Conservation (phyloP, 2,113 vertebrate species). For the Rousettus leschenaultii region DNA sequence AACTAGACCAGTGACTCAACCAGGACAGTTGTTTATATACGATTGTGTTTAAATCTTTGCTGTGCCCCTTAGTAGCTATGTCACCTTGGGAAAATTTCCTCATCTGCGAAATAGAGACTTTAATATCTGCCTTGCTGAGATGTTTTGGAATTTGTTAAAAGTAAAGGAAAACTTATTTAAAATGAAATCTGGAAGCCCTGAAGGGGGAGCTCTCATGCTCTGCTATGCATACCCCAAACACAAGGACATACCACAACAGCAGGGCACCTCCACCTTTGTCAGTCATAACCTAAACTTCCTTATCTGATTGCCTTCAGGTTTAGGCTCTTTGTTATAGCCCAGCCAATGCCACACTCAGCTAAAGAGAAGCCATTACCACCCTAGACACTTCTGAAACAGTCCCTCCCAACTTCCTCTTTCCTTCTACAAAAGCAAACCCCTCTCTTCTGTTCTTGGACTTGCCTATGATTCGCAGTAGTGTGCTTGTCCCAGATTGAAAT, state of each 20-base stretch:
- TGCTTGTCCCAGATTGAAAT: background rate
- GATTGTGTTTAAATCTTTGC: slow-evolving; percentile 1
- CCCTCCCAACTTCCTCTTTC: background rate
- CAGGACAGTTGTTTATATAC: background rate
- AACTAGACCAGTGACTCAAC: background rate
- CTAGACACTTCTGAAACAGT: background rate
- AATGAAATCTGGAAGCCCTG: background rate
- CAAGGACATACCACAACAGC: background rate
- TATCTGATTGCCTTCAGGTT: background rate
- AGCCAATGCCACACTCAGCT: background rate
- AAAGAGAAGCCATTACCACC: background rate
- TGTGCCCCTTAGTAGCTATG: background rate
- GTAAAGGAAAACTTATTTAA: background rate
- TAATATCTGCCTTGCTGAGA: background rate
- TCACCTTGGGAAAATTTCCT: background rate
- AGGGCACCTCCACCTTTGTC: background rate
- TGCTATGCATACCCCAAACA: background rate
- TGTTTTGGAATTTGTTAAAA: background rate
- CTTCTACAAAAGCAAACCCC: background rate
- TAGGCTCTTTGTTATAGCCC: background rate
- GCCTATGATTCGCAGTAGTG: background rate
- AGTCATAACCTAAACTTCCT: background rate
- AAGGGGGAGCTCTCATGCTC: background rate
- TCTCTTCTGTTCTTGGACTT: background rate
- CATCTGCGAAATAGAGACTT: background rate